A percentile compares a stretch with the other conserved stretches of the same genome.
These are phyloP conservation scores for Gambelia wislizenii DNA, from an alignment of 2,797 vertebrate species.

Conservation along the genomic window DNA sequence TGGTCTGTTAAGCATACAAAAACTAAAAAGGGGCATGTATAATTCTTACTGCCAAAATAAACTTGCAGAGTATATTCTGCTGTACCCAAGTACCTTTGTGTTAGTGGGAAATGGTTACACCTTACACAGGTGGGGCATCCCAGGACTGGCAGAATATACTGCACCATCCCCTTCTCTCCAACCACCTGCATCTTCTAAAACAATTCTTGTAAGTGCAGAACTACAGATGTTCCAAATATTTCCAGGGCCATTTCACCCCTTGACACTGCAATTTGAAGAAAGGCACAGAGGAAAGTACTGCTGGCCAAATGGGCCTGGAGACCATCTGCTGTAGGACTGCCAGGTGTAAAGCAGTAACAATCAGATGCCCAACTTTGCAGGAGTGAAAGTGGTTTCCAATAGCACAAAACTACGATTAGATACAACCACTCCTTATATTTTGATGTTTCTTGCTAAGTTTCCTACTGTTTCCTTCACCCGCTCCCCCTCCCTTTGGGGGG, in stretches of 20 bases:
- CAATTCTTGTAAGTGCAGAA: background rate
- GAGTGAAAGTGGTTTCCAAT: background rate
- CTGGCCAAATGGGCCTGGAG: no score
- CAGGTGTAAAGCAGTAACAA: background rate
- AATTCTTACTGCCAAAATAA: background rate
- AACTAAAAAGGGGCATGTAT: background rate
- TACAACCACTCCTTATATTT: background rate
- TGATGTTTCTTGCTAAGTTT: background rate
- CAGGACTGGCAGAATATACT: background rate
- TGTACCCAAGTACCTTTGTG: background rate
- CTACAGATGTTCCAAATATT: background rate
- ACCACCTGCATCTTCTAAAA: background rate
- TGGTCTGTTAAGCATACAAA: background rate
- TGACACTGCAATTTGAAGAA: background rate
- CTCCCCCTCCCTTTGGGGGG: no score
- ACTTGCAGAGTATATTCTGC: background rate
- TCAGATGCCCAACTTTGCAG: no score
- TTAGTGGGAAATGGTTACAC: background rate
- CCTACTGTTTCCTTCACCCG: background rate
- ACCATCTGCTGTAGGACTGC: no score
- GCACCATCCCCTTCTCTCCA: background rate
- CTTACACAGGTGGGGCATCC: background rate
- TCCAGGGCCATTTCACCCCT: background rate
- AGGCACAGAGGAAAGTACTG: no score
- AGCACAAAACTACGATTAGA: background rate